Evolutionary conservation across 2,888 invertebrate species (phyloP), one percentile per base, ranked within the genome.

Genomic region (Zootermopsis nevadensis): DNA sequence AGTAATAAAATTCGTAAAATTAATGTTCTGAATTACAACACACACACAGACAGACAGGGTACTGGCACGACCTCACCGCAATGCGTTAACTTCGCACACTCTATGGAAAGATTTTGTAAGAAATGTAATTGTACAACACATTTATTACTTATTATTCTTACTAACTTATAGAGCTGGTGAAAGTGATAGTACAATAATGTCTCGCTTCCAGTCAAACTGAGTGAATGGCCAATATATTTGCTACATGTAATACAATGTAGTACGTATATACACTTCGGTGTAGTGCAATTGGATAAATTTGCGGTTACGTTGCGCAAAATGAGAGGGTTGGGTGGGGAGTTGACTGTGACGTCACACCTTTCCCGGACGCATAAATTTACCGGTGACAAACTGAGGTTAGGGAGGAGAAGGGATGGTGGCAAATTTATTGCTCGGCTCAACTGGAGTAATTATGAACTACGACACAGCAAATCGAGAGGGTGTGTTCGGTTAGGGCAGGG

Each of bases 381-480:
- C 81, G 74, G 79, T 83, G 82, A 83, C 84, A 82, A 84, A 77
- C 83, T 69, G 81, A 79, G 83, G 83, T 82, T 81, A 74, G 67
- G 55, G 80, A 55, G 82, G 60, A 42, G 69, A 67, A 67, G 72
- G 74, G 60, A 33, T 67, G 35, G 74, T 38, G 74, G 30, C 53
- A 55, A 83, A 84, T 84, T 83, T 84, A 84, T 84, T 31, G 81
- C 84, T 55, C 35, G 60, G 81, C 83, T 83, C 84, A 84, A 77
- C 15, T 72, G 80, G 42, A 77, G 82, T 84, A 84, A 84, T 84
- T 84, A 84, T 84, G 84, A 84, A 83, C 67, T 81, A 84, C 84
- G 82, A 83, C 82, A 80, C 77, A 67, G 81, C 69, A 72, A 77
- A 82, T 84, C 79, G 82, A 60, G 82, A 80, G 77, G 77, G 77